Conservation (phyloP, 2,113 vertebrate genomes). For the Stercorarius parasiticus region DNA sequence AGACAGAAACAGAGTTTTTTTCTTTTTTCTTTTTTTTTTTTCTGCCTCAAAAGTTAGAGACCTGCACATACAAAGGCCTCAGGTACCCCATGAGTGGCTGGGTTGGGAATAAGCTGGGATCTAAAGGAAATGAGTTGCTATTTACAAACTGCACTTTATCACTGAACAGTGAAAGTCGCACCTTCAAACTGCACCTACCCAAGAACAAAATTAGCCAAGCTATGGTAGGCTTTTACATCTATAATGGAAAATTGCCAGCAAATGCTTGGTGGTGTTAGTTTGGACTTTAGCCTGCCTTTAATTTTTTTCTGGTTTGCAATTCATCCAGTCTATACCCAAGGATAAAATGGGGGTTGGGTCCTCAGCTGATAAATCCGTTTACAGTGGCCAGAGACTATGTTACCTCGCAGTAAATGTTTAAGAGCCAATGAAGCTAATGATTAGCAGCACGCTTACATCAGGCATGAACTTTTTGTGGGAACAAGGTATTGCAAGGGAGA, state of each 20-base stretch:
- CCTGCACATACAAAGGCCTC: accelerated
- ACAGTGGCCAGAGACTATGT: background rate
- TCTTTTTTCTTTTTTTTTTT: background rate
- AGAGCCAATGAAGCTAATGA: background rate
- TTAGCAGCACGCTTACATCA: background rate
- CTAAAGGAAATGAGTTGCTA: background rate
- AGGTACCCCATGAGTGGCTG: accelerated
- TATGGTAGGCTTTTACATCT: background rate
- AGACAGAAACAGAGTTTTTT: background rate
- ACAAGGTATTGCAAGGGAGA: background rate
- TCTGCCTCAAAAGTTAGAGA: background rate
- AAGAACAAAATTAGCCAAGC: background rate
- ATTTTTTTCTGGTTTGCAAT: background rate
- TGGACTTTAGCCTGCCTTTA: background rate
- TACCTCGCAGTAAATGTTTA: background rate
- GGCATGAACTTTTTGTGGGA: background rate
- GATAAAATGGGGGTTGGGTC: background rate
- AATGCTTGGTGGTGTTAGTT: background rate
- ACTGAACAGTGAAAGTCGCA: background rate
- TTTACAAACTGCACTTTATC: background rate
- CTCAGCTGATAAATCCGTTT: background rate
- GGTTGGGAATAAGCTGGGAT: background rate
- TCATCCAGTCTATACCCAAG: background rate
- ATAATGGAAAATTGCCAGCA: background rate
- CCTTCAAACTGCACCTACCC: background rate